phyloP scores from a whole-genome alignment of 2,888 invertebrate species.

The Phalera bucephala region DNA sequence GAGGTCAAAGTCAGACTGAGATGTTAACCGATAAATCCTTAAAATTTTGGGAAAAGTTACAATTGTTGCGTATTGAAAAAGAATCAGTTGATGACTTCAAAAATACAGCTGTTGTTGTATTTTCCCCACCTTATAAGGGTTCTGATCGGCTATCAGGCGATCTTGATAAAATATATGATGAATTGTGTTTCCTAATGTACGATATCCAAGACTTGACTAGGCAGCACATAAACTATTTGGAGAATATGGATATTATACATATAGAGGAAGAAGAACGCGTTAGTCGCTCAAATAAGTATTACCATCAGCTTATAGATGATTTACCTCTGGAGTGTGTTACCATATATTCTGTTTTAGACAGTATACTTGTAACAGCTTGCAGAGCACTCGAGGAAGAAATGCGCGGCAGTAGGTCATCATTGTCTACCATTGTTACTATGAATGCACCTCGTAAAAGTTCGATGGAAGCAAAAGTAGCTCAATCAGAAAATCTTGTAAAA shows the following conservation, averaged over 20 bases:
- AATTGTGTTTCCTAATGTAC: slow-evolving; percentile 75
- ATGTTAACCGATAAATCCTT: slow-evolving; percentile 50
- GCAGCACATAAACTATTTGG: slow-evolving; percentile 71
- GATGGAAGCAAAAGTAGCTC: slow-evolving; percentile 38
- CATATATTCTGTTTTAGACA: slow-evolving; percentile 60
- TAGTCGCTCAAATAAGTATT: slow-evolving; percentile 30
- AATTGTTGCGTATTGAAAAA: slow-evolving; percentile 54
- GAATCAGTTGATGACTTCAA: slow-evolving; percentile 53
- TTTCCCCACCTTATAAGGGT: slow-evolving; percentile 65
- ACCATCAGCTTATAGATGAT: slow-evolving; percentile 42
- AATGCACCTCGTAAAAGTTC: slow-evolving; percentile 24
- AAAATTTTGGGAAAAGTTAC: slow-evolving; percentile 66
- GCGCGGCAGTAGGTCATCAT: slow-evolving; percentile 38
- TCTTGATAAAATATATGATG: slow-evolving; percentile 74
- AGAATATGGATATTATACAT: slow-evolving; percentile 65
- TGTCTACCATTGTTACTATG: slow-evolving; percentile 37
- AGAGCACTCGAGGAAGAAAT: slow-evolving; percentile 29
- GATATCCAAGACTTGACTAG: slow-evolving; percentile 78
- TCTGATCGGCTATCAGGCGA: slow-evolving; percentile 50
- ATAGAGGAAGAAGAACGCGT: slow-evolving; percentile 44
- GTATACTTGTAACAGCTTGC: slow-evolving; percentile 54
- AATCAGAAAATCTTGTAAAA: slow-evolving; percentile 52
- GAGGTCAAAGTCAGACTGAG: slow-evolving; percentile 68
- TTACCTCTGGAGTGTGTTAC: slow-evolving; percentile 64
- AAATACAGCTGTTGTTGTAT: slow-evolving; percentile 69